phyloP scores from a whole-genome alignment of 2,113 vertebrate genomes.

The Oncorhynchus clarkii region DNA sequence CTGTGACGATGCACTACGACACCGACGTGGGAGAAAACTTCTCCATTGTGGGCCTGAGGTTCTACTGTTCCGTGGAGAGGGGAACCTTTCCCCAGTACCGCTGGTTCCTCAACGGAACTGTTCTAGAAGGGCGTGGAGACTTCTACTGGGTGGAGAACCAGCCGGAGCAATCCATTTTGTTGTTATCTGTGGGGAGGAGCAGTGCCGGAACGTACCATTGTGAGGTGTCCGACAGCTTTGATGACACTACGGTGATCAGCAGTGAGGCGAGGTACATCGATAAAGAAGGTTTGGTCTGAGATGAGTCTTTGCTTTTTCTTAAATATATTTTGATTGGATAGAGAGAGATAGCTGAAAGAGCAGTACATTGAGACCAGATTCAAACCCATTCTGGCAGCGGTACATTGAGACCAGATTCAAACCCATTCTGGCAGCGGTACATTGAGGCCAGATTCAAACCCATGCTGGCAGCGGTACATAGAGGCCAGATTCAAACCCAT shows the following conservation, averaged over 20 bases:
- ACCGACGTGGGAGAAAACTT: constrained; percentile 40
- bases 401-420: no score
- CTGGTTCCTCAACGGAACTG: constrained; percentile 65
- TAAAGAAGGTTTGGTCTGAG: constrained; percentile 52
- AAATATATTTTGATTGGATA: no score
- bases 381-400: no score
- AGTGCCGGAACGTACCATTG: constrained; percentile 66
- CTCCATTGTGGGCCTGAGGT: constrained; percentile 32
- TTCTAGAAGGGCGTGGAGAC: constrained; percentile 26
- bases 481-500: no score
- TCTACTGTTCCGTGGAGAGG: constrained; percentile 57
- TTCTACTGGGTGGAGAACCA: constrained; percentile 46
- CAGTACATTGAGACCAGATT: no score
- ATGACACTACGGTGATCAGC: constrained; percentile 45
- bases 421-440: no score
- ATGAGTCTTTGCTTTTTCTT: no score
- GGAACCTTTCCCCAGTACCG: constrained; percentile 54
- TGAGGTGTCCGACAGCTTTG: constrained; percentile 60
- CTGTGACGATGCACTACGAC: constrained; percentile 43
- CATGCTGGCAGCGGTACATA: no score
- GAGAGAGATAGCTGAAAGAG: no score
- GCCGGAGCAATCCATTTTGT: constrained; percentile 27
- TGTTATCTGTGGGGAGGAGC: constrained; percentile 33
- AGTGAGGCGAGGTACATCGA: constrained; percentile 46
- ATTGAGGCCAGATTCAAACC: no score